Evolutionary conservation across 2,797 vertebrate genomes (phyloP), one percentile per base, ranked within the genome.

Genomic region (Holocentrus rufus): DNA sequence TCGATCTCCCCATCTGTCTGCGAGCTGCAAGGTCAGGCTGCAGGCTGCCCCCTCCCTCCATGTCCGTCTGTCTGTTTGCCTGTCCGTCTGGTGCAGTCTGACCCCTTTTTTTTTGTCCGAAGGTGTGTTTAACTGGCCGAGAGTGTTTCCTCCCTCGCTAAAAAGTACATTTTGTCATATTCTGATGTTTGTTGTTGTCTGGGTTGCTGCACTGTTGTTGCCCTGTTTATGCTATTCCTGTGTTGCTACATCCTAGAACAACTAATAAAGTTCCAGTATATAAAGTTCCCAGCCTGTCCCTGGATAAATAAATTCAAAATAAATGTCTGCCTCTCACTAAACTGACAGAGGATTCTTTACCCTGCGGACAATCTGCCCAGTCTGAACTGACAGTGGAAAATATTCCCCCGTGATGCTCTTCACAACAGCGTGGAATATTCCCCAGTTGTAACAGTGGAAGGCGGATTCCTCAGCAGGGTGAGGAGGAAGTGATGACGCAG

Each of bases 401-500:
- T 81, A 71, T 69, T 68, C 82, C 58, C 59, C 65, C 80, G 66
- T 76, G 74, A 69, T 75, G 73, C 67, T 72, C 64, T 79, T 88
- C 81, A 84, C 88, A 89, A 89, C 87, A 88, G 83, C 81, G 42
- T 70, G 85, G 75, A 86, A 79, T 82, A 80, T 89, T 87, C 77
- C 81, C 65, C 46, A 44, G 76, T 72, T 79, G 75, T 53, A 75
- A 60, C 74, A 50, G 72, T 9, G 65, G 50, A 72, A 20, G 77
- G 65, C 56, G 80, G 84, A 90, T 90, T 91, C 85, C 86, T 82
- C 90, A 80, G 78, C 68, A 56, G 76, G 72, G 86, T 89, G 90
- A 89, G 72, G 87, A 90, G 92, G 92, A 93, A 91, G 87, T 83
- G 87, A 89, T 93, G 92, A 93, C 90, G 90, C 89, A 91, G 91